phyloP scores from a whole-genome alignment of 1,140 invertebrate genomes.

The Leptestheria dahalacensis region DNA sequence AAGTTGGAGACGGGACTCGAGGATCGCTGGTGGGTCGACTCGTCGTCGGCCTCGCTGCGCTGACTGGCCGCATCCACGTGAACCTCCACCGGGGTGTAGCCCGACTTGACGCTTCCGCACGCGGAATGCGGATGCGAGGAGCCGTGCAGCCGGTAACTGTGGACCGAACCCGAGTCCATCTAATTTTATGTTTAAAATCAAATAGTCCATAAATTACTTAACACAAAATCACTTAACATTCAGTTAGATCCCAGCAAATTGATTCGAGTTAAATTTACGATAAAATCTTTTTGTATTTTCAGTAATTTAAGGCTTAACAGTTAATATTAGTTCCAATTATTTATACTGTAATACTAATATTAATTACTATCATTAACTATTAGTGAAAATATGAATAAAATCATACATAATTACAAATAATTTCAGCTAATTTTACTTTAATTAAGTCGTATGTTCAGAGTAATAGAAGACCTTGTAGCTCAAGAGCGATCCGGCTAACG shows the following conservation, averaged over 20 bases:
- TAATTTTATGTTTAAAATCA: background rate
- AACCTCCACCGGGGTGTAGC: conserved; percentile 25
- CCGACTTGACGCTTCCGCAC: conserved; percentile 16
- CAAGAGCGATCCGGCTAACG: conserved; percentile 56
- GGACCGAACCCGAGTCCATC: conserved; percentile 13
- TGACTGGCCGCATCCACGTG: conserved; percentile 21
- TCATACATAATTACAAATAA: background rate
- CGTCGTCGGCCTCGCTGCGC: conserved; percentile 26
- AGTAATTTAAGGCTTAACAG: too few relatives aligned
- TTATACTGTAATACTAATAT: background rate
- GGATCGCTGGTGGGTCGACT: conserved; percentile 24
- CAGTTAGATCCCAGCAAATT: too few relatives aligned
- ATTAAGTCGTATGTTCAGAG: background rate
- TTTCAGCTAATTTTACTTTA: background rate
- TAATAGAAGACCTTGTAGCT: conserved; percentile 47
- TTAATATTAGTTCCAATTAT: too few relatives aligned
- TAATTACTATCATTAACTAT: background rate
- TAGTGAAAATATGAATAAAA: background rate
- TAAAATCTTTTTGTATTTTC: too few relatives aligned
- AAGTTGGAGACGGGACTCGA: conserved; percentile 29
- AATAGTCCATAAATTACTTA: background rate
- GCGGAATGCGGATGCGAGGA: background rate
- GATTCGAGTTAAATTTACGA: too few relatives aligned
- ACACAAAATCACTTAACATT: background rate
- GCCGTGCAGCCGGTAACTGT: conserved; percentile 7